A percentile compares a stretch with the other conserved stretches of the same genome.
phyloP scores from a whole-genome alignment of 2,113 vertebrate species.

The pig (Sus scrofa) region DNA sequence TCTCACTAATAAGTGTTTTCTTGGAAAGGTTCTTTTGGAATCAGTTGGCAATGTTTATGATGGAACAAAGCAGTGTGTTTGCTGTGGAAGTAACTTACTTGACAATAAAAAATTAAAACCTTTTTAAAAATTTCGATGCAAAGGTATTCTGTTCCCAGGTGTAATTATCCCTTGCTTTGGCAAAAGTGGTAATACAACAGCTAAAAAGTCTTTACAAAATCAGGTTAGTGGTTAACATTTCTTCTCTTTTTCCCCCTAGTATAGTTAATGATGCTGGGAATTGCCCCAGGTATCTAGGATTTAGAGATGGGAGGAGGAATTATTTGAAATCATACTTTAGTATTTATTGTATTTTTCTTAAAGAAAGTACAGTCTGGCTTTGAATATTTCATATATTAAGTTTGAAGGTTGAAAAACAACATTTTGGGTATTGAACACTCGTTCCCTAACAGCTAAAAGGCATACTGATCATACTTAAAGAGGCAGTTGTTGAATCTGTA shows the following conservation, averaged over 20 bases:
- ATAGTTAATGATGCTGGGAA: not conserved
- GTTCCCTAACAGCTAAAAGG: not conserved
- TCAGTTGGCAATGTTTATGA: not conserved
- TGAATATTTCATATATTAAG: not conserved
- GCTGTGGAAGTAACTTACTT: not conserved
- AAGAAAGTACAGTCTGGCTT: not conserved
- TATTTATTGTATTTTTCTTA: not conserved
- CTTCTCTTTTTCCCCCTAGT: not conserved
- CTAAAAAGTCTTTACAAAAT: conserved; percentile 1
- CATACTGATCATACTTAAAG: not conserved
- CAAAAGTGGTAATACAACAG: not conserved
- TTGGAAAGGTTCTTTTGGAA: not conserved
- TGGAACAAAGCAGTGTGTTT: not conserved
- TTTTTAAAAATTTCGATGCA: not conserved
- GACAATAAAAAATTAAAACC: not conserved
- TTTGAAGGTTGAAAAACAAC: not conserved
- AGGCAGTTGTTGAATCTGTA: not conserved
- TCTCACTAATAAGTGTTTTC: not conserved
- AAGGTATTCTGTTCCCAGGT: not conserved
- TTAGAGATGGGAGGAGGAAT: conserved; percentile 30
- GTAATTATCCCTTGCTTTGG: not conserved
- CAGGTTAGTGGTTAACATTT: conserved; percentile 6
- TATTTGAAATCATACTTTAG: not conserved
- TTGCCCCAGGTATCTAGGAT: not conserved
- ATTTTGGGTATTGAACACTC: not conserved